Conservation (phyloP, 2,888 invertebrate genomes). For the Stratiomys singularior region DNA sequence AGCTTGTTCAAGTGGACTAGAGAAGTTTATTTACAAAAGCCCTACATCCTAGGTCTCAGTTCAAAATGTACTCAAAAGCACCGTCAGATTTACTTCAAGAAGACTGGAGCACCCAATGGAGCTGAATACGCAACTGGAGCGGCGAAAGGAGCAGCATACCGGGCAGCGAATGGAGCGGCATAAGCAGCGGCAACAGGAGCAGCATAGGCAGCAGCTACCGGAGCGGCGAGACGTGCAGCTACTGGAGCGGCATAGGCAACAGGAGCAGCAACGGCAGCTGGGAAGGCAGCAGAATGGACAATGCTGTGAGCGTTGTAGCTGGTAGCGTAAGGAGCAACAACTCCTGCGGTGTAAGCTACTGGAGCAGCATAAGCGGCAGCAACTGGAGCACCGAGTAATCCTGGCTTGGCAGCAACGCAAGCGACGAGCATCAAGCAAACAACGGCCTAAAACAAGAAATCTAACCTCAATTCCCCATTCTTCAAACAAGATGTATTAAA, state of each 20-base stretch:
- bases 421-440: slow-evolving; percentile 54
- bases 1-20: background rate
- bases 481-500: slow-evolving; percentile 52
- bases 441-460: slow-evolving; percentile 52
- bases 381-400: slow-evolving; percentile 40
- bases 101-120: slow-evolving; percentile 56
- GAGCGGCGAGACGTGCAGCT: slow-evolving; percentile 49
- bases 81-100: slow-evolving; percentile 29
- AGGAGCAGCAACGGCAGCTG: slow-evolving; percentile 59
- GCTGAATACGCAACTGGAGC: slow-evolving; percentile 59
- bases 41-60: background rate
- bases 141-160: slow-evolving; percentile 56
- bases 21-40: slow-evolving; percentile 4
- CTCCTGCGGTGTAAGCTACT: slow-evolving; percentile 56
- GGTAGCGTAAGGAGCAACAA: slow-evolving; percentile 54
- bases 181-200: slow-evolving; percentile 58
- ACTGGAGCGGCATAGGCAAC: slow-evolving; percentile 47
- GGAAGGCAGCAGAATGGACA: slow-evolving; percentile 60
- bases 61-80: too few species aligned
- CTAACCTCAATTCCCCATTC: background rate
- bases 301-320: slow-evolving; percentile 48
- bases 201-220: slow-evolving; percentile 63
- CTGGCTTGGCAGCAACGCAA: slow-evolving; percentile 44
- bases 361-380: slow-evolving; percentile 64
- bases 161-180: slow-evolving; percentile 56